phyloP scores from a whole-genome alignment of 2,797 vertebrate species.

The Ataeniobius toweri region DNA sequence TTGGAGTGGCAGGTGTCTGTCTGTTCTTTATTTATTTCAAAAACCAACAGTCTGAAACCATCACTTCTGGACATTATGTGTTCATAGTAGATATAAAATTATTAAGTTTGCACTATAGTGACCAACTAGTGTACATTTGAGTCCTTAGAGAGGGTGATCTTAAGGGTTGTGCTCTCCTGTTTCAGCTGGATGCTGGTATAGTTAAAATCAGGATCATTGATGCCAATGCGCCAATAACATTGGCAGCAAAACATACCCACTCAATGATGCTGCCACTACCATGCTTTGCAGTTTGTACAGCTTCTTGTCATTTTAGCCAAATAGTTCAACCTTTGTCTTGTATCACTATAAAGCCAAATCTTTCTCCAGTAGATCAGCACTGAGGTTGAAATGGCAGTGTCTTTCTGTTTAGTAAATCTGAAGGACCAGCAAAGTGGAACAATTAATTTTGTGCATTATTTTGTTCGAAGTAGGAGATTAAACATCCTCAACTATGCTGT shows the following conservation, averaged over 20 bases:
- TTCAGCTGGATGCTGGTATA: neutral
- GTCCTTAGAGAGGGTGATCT: neutral
- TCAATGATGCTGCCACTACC: neutral
- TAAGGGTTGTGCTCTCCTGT: neutral
- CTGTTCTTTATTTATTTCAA: neutral
- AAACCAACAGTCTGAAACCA: neutral
- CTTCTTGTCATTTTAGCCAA: neutral
- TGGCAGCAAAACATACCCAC: neutral
- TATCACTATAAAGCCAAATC: neutral
- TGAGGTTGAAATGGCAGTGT: neutral
- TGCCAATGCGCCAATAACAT: neutral
- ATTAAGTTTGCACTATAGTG: neutral
- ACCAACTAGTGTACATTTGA: neutral
- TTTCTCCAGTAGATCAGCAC: neutral
- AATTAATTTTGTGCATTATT: too few species aligned
- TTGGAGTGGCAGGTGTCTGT: neutral
- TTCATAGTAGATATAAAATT: neutral
- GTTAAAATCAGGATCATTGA: neutral
- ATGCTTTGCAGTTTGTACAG: neutral
- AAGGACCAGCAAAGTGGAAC: too few species aligned
- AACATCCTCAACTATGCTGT: too few species aligned
- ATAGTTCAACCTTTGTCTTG: neutral
- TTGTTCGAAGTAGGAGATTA: too few species aligned
- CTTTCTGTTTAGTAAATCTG: too few species aligned
- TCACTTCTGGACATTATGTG: neutral